Evolutionary conservation across 2,888 invertebrate species (phyloP).

Genomic region (Microctonus brassicae): DNA sequence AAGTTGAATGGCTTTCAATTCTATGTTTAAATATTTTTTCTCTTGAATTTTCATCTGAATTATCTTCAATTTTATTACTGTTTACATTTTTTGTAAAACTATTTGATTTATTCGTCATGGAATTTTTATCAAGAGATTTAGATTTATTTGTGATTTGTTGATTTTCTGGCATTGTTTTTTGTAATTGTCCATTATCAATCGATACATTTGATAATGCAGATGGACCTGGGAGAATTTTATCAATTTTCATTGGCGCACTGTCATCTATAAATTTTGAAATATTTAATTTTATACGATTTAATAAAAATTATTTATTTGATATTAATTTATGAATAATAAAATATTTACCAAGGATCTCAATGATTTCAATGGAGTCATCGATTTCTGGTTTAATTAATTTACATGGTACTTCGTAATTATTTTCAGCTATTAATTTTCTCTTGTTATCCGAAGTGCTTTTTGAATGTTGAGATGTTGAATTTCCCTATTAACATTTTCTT

Average conservation of each 20-base stretch:
- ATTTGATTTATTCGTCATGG: no score
- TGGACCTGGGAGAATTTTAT: neutral
- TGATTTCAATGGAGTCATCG: neutral
- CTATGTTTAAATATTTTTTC: neutral
- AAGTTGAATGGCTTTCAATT: neutral
- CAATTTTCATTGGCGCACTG: neutral
- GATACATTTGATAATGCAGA: neutral
- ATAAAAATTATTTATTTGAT: no score
- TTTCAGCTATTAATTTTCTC: neutral
- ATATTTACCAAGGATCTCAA: neutral
- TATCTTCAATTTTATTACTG: no score
- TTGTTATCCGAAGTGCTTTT: neutral
- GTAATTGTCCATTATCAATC: neutral
- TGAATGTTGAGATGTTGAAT: neutral
- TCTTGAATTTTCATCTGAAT: neutral
- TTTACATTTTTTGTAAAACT: no score
- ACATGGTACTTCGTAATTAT: neutral
- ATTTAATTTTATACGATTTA: neutral
- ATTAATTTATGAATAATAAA: neutral
- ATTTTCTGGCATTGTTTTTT: neutral
- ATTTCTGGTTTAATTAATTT: constrained; percentile 1
- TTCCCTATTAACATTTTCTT: neutral
- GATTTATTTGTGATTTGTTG: no score
- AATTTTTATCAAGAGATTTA: no score
- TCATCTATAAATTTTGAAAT: neutral